Evolutionary conservation across 2,888 invertebrate species (phyloP).

Genomic region (Dorcus hopei): DNA sequence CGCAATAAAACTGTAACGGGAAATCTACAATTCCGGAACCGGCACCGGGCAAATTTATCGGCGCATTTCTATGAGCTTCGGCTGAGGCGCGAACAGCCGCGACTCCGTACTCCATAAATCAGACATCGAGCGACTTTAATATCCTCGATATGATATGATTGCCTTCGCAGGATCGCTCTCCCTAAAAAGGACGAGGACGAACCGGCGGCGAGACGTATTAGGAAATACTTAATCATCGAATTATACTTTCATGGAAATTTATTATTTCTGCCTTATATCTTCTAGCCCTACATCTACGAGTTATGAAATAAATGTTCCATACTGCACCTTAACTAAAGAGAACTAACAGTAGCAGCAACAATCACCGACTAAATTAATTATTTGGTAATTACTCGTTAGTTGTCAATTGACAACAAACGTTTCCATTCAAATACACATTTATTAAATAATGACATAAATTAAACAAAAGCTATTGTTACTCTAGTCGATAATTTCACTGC

Average conservation of each 20-base stretch:
- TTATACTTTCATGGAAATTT: slow-evolving; percentile 8
- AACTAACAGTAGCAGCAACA: no score
- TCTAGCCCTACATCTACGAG: background rate
- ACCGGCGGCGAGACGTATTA: slow-evolving; percentile 3
- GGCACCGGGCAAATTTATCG: slow-evolving; percentile 38
- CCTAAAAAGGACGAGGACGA: slow-evolving; percentile 7
- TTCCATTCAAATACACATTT: no score
- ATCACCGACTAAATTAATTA: no score
- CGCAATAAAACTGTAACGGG: slow-evolving; percentile 46
- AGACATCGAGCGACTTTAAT: slow-evolving; percentile 42
- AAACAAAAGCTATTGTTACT: no score
- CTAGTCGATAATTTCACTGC: no score
- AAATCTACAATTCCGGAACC: slow-evolving; percentile 44
- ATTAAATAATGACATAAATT: no score
- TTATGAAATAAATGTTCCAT: no score
- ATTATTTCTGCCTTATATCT: slow-evolving; percentile 1
- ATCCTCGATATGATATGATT: slow-evolving; percentile 43
- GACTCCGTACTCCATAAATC: slow-evolving; percentile 38
- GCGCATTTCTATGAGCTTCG: slow-evolving; percentile 39
- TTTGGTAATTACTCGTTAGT: no score
- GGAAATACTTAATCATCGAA: slow-evolving; percentile 6
- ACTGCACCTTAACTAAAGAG: no score
- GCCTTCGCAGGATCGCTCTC: slow-evolving; percentile 27
- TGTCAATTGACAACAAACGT: no score
- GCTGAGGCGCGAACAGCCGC: slow-evolving; percentile 34